These are phyloP conservation scores for Lomographa bimaculata DNA, from an alignment of 2,888 invertebrate species.

Conservation along the genomic window DNA sequence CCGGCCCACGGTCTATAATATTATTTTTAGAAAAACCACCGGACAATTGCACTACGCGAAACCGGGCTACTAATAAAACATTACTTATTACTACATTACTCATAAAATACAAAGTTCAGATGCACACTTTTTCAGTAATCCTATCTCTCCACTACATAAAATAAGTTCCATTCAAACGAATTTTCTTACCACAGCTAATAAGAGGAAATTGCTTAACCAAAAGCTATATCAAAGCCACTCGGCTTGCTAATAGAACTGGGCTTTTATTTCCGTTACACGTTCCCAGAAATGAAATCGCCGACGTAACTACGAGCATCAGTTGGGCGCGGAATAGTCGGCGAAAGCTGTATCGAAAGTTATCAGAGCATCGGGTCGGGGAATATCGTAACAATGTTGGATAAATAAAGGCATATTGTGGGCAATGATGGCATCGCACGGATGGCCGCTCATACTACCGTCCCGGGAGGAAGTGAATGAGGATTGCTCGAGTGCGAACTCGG, in stretches of 20 bases:
- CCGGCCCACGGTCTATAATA: no score
- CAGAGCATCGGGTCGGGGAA: conserved; percentile 57
- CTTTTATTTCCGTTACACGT: conserved; percentile 50
- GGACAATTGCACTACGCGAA: no score
- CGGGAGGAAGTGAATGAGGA: conserved; percentile 64
- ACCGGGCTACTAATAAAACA: no score
- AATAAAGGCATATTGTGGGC: conserved; percentile 65
- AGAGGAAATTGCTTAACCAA: conserved; percentile 22
- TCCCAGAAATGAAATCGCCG: conserved; percentile 43
- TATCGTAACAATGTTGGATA: conserved; percentile 62
- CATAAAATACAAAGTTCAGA: no score
- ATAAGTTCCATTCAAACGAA: conserved; percentile 12
- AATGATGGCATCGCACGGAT: conserved; percentile 53
- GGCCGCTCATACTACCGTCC: conserved; percentile 56
- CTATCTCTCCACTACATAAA: conserved; percentile 4
- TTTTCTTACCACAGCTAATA: conserved; percentile 15
- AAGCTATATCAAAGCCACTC: conserved; percentile 23
- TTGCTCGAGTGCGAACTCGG: conserved; percentile 48
- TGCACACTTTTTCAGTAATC: no score
- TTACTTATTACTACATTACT: no score
- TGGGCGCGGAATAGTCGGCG: conserved; percentile 42
- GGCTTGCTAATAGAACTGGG: conserved; percentile 32
- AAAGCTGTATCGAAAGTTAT: conserved; percentile 56
- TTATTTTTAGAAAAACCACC: no score
- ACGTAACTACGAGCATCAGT: conserved; percentile 44